These are phyloP conservation scores for Scaptomyza cyrtandrae DNA, from an alignment of 2,888 invertebrate species.

Conservation along the genomic window DNA sequence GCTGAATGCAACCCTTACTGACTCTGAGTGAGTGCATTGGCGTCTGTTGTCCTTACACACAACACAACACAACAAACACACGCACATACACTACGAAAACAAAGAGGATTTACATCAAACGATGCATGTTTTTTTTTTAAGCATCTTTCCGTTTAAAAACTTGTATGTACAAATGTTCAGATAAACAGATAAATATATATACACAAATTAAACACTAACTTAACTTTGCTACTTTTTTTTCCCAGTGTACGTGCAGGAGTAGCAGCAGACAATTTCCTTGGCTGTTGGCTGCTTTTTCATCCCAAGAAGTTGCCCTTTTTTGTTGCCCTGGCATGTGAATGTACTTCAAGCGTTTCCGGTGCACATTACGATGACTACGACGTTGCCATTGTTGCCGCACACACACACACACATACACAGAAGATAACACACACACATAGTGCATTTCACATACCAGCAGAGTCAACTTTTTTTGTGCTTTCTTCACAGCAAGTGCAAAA, in stretches of 20 bases:
- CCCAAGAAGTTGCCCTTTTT: conserved; percentile 40
- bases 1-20: conserved; percentile 30
- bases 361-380: conserved; percentile 69
- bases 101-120: background rate
- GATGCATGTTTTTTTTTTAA: too few relatives aligned
- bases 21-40: conserved; percentile 74
- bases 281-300: conserved; percentile 55
- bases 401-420: conserved; percentile 12
- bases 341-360: conserved; percentile 81
- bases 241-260: conserved; percentile 1
- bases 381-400: conserved; percentile 69
- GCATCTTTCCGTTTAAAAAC: too few relatives aligned
- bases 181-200: too few relatives aligned
- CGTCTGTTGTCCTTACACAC: conserved; percentile 74
- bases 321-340: conserved; percentile 75
- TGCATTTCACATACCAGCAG: conserved; percentile 21
- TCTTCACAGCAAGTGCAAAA: conserved; percentile 34
- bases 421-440: conserved; percentile 28
- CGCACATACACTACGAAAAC: conserved; percentile 7
- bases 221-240: background rate
- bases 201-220: too few relatives aligned
- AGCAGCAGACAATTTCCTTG: conserved; percentile 61
- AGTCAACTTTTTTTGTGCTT: conserved; percentile 55
- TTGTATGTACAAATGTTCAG: too few relatives aligned
- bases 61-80: conserved; percentile 9